Percentiles rank a stretch among this genome's conserved stretches.
phyloP scores from a whole-genome alignment of 2,113 vertebrate genomes.

The Microcebus griseorufus region DNA sequence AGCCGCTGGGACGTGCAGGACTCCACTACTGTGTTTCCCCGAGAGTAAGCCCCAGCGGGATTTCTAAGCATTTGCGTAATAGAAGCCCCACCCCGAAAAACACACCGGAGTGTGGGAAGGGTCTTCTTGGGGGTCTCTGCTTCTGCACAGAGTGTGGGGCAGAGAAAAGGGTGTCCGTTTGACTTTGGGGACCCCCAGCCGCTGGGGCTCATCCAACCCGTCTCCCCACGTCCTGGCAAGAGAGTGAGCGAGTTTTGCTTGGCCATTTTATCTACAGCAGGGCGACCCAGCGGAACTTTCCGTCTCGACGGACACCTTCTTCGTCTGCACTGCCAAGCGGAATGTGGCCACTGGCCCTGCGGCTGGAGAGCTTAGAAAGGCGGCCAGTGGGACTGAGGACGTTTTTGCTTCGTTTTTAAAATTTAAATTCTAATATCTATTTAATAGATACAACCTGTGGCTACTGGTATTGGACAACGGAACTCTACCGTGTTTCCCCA shows the following conservation, averaged over 20 bases:
- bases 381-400: neutral
- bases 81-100: too few species aligned
- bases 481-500: neutral
- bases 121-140: neutral
- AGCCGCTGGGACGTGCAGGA: constrained; percentile 45
- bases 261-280: neutral
- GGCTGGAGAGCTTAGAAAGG: neutral
- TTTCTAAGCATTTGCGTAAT: too few species aligned
- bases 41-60: too few species aligned
- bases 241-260: neutral
- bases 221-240: neutral
- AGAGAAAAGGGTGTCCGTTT: neutral
- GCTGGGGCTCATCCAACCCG: neutral
- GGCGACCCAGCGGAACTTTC: neutral
- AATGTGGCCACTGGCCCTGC: neutral
- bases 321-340: fast-evolving
- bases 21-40: neutral
- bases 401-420: neutral
- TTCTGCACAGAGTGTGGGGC: fast-evolving
- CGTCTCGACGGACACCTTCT: fast-evolving
- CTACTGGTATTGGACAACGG: neutral
- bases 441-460: neutral
- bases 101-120: neutral
- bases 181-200: neutral
- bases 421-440: neutral